Evolutionary conservation across 1,140 invertebrate species (phyloP).

Genomic region (Trachelipus rathkii): DNA sequence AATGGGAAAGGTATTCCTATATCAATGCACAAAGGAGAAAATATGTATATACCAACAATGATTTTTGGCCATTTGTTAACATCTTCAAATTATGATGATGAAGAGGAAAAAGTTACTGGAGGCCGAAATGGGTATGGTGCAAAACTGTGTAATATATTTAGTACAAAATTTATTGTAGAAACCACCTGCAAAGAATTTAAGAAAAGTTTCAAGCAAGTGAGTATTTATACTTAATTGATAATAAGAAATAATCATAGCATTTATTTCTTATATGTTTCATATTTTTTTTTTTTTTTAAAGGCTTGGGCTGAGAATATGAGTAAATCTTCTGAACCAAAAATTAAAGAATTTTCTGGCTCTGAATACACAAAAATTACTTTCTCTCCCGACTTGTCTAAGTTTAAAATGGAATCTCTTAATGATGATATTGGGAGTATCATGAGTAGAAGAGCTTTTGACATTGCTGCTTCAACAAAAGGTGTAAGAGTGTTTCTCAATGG

Average conservation of each 20-base stretch:
- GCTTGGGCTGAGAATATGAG: constrained; percentile 95
- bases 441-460: constrained; percentile 89
- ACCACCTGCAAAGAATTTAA: constrained; percentile 84
- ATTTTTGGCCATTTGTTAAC: constrained; percentile 99
- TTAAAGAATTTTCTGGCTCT: constrained; percentile 52
- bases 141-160: constrained; percentile 99
- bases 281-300: constrained; percentile 52
- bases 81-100: constrained; percentile 98
- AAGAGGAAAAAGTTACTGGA: constrained; percentile 94
- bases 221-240: constrained; percentile 17
- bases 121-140: constrained; percentile 99
- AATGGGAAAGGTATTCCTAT: constrained; percentile 99
- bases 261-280: too few species aligned
- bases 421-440: constrained; percentile 92
- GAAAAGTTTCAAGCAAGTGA: constrained; percentile 73
- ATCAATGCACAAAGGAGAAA: constrained; percentile 93
- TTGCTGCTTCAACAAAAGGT: constrained; percentile 82
- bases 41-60: constrained; percentile 98
- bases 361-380: constrained; percentile 67
- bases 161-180: constrained; percentile 92
- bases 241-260: not conserved
- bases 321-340: constrained; percentile 80
- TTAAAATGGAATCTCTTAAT: constrained; percentile 91
- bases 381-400: constrained; percentile 89
- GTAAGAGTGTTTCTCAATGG: constrained; percentile 95